Evolutionary conservation across 2,797 vertebrate genomes (phyloP), one percentile per base, ranked within the genome.

Genomic region (Benthosema pterotum): DNA sequence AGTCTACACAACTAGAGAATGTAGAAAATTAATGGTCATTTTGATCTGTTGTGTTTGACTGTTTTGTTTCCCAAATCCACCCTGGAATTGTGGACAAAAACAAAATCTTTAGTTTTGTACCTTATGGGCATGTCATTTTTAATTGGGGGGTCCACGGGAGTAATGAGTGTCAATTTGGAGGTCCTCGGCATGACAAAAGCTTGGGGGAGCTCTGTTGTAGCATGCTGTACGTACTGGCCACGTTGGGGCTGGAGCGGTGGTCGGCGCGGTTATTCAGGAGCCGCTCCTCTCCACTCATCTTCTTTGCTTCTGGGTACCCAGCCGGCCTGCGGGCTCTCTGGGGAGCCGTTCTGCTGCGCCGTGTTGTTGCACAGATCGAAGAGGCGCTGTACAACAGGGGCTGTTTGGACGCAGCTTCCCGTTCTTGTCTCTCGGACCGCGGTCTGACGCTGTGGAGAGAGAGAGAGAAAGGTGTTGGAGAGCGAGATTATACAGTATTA

Each of bases 191-290:
- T n/a, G n/a, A n/a, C n/a, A n/a, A n/a, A n/a, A n/a, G n/a, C n/a
- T n/a, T n/a, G n/a, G n/a, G n/a, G n/a, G n/a, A n/a, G n/a, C n/a
- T n/a, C n/a, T n/a, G n/a, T n/a, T n/a, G n/a, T n/a, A n/a, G n/a
- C n/a, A n/a, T n/a, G n/a, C n/a, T n/a, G n/a, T n/a, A n/a, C 97
- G 93, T 92, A 99, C 97, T 98, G 86, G 98, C 97, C 58, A 99
- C 98, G 56, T 99, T 99, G 79, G 98, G 98, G 86, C 97, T 99
- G 79, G 98, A 99, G 38, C 98, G 95, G 83, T 99, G 98, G 78
- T 99, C 96, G 0, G 93, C 94, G 22, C 97, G 89, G 84, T 98
- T 97, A 88, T 97, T 99, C 73, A 95, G 91, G 22, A 99, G 86
- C 38, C 97, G 89, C 0, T 99, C 97, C 17, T 99, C 97, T 0